Percentiles rank a stretch among this genome's conserved stretches.
phyloP scores from a whole-genome alignment of 2,797 vertebrate genomes.

The Poliocrania exsul region DNA sequence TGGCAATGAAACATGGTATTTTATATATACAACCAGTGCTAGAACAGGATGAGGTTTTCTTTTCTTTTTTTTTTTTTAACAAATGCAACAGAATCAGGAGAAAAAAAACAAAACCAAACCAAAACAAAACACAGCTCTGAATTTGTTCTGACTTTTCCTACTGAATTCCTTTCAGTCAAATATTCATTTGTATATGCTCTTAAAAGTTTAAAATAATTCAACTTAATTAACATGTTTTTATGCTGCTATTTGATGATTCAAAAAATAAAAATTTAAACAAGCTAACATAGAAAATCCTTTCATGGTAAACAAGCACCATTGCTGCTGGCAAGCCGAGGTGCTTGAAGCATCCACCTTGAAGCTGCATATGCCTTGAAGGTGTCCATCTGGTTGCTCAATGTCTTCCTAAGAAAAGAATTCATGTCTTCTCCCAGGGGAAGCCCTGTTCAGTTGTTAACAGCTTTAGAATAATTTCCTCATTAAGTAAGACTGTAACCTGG shows the following conservation, averaged over 20 bases:
- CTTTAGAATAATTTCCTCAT: constrained; percentile 68
- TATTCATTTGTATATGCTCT: constrained; percentile 34
- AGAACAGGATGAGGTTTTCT: not conserved
- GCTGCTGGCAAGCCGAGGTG: not conserved
- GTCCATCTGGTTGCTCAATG: constrained; percentile 43
- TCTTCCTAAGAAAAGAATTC: constrained; percentile 28
- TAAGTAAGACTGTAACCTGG: constrained; percentile 63
- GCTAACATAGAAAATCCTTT: constrained; percentile 34
- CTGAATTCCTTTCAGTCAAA: constrained; percentile 53
- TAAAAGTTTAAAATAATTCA: constrained; percentile 44
- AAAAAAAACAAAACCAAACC: not conserved
- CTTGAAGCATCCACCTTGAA: constrained; percentile 46
- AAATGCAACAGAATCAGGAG: not conserved
- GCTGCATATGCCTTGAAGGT: constrained; percentile 40
- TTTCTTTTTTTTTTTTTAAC: not conserved
- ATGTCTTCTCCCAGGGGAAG: constrained; percentile 27
- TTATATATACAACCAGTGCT: not conserved
- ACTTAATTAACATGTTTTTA: constrained; percentile 60
- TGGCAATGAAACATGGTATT: not conserved
- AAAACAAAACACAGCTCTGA: not conserved
- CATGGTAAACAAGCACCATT: constrained; percentile 38
- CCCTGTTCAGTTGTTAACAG: constrained; percentile 48
- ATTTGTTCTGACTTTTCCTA: constrained; percentile 20
- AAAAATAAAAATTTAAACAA: constrained; percentile 71
- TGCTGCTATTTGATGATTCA: constrained; percentile 42